These are phyloP conservation scores for Eudemis profundana DNA, from an alignment of 2,888 invertebrate genomes.

Conservation along the genomic window DNA sequence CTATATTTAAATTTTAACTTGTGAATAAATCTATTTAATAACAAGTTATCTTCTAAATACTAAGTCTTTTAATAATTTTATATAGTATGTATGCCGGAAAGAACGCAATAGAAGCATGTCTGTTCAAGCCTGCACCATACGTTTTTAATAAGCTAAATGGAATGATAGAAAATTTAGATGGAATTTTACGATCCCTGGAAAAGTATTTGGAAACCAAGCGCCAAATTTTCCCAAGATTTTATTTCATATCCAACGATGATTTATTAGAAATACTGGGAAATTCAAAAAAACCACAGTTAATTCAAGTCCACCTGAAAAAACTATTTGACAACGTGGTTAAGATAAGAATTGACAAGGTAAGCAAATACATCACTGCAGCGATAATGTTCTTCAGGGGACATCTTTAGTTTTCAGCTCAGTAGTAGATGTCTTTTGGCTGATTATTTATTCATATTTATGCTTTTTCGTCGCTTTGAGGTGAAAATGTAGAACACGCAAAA, in stretches of 20 bases:
- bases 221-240: conserved; percentile 92
- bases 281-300: conserved; percentile 91
- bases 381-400: too few species aligned
- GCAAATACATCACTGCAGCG: conserved; percentile 13
- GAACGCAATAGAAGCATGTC: conserved; percentile 87
- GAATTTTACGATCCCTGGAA: conserved; percentile 93
- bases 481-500: too few species aligned
- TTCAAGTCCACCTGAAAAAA: conserved; percentile 95
- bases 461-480: too few species aligned
- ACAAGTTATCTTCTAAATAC: too few species aligned
- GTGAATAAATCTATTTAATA: not conserved
- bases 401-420: too few species aligned
- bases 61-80: conserved; percentile 29
- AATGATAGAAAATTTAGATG: conserved; percentile 91
- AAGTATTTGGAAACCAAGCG: conserved; percentile 95
- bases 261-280: conserved; percentile 94
- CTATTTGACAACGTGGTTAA: conserved; percentile 94
- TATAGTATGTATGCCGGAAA: conserved; percentile 79
- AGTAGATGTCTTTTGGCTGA: too few species aligned
- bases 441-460: too few species aligned
- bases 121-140: conserved; percentile 86
- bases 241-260: conserved; percentile 88
- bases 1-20: too few species aligned
- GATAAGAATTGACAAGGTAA: conserved; percentile 88
- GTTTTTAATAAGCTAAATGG: conserved; percentile 88